Conservation (phyloP, 1,140 invertebrate species). For the Drosophila kohkoa region DNA sequence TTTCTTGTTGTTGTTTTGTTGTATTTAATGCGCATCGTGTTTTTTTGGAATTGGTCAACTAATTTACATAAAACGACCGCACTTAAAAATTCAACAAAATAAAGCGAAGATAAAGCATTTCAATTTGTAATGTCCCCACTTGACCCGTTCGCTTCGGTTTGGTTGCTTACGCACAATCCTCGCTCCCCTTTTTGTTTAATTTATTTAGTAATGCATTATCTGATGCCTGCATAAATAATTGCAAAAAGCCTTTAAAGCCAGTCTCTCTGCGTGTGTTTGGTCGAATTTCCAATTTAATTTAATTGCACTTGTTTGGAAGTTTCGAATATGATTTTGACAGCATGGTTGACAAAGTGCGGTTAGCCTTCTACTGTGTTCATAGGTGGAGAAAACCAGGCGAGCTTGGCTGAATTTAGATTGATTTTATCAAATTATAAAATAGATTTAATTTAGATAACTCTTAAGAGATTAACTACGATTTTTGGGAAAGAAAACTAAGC, state of each 20-base stretch:
- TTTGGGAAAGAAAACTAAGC: no score
- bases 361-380: no score
- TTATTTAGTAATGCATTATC: slow-evolving; percentile 21
- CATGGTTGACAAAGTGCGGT: no score
- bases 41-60: slow-evolving; percentile 3
- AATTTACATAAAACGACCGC: slow-evolving; percentile 47
- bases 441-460: no score
- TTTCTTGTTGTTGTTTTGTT: background rate
- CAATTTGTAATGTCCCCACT: slow-evolving; percentile 21
- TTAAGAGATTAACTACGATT: no score
- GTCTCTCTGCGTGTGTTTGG: background rate
- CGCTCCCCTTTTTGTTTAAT: background rate
- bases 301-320: no score
- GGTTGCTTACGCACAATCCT: slow-evolving; percentile 1
- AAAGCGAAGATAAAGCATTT: slow-evolving; percentile 18
- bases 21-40: background rate
- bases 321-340: no score
- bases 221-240: slow-evolving; percentile 4
- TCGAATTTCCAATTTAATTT: slow-evolving; percentile 14
- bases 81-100: slow-evolving; percentile 27
- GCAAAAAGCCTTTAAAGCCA: background rate
- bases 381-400: no score
- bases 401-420: no score
- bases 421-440: no score
- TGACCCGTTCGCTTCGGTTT: background rate